Percentiles rank a stretch among this genome's conserved stretches.
Evolutionary conservation across 2,888 invertebrate genomes (phyloP).

Genomic region (Exocentrus adspersus): DNA sequence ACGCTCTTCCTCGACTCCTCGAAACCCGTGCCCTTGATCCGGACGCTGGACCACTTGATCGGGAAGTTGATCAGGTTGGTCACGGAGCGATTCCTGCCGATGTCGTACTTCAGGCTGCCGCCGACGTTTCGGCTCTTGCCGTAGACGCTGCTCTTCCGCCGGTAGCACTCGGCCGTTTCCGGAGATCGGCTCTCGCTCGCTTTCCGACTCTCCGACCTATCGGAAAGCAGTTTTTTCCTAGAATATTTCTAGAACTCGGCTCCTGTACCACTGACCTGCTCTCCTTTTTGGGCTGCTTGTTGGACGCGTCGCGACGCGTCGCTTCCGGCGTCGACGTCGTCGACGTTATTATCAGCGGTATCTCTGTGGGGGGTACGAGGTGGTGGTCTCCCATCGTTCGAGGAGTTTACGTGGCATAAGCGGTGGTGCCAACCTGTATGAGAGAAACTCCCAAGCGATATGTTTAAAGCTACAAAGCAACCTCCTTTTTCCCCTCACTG

Average conservation of each 20-base stretch:
- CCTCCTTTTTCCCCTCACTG: too few relatives aligned
- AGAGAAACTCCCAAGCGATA: too few relatives aligned
- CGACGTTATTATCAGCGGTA: slow-evolving; percentile 58
- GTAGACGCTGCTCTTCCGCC: slow-evolving; percentile 36
- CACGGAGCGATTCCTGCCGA: slow-evolving; percentile 58
- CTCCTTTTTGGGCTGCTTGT: slow-evolving; percentile 27
- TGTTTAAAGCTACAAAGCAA: too few relatives aligned
- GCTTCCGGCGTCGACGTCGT: slow-evolving; percentile 53
- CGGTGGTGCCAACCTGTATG: neutral
- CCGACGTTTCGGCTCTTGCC: slow-evolving; percentile 49
- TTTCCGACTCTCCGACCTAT: slow-evolving; percentile 40
- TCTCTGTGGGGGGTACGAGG: slow-evolving; percentile 52
- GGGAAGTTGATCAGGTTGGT: slow-evolving; percentile 59
- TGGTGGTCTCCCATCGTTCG: slow-evolving; percentile 49
- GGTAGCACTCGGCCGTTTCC: slow-evolving; percentile 15
- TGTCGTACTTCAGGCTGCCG: slow-evolving; percentile 61
- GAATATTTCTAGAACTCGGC: too few relatives aligned
- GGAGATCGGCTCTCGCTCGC: slow-evolving; percentile 42
- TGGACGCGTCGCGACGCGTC: slow-evolving; percentile 33
- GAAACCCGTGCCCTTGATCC: slow-evolving; percentile 72
- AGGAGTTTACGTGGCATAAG: too few relatives aligned
- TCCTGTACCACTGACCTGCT: slow-evolving; percentile 17
- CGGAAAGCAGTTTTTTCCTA: too few relatives aligned
- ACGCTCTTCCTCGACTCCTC: slow-evolving; percentile 72
- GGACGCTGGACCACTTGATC: slow-evolving; percentile 73